These are phyloP conservation scores for Nannoperca obscura DNA, from an alignment of 2,797 vertebrate species.

Conservation along the genomic window DNA sequence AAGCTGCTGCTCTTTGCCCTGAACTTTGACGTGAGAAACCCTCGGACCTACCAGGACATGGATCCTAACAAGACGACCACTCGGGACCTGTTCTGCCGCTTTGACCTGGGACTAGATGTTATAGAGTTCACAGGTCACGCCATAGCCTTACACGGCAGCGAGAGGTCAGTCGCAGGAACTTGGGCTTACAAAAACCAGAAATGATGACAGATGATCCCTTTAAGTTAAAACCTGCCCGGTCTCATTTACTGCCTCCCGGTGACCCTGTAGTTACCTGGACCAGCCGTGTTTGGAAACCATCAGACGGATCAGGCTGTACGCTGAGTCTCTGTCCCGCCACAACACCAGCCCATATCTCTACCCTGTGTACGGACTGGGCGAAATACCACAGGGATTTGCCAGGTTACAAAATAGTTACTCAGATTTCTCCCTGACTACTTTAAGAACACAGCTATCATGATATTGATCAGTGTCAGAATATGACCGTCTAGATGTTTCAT, in stretches of 20 bases:
- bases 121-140: constrained; percentile 85
- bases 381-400: constrained; percentile 85
- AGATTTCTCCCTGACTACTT: neutral
- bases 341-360: constrained; percentile 85
- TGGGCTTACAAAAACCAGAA: neutral
- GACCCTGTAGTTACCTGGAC: constrained; percentile 82
- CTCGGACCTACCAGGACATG: constrained; percentile 81
- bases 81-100: constrained; percentile 83
- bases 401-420: constrained; percentile 69
- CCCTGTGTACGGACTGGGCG: constrained; percentile 84
- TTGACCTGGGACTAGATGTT: constrained; percentile 84
- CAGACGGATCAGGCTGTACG: constrained; percentile 81
- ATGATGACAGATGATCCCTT: neutral
- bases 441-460: neutral
- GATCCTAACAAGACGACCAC: constrained; percentile 79
- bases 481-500: neutral
- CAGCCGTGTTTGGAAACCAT: constrained; percentile 82
- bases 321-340: constrained; percentile 79
- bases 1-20: constrained; percentile 84
- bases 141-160: constrained; percentile 81
- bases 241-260: constrained; percentile 14
- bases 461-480: neutral
- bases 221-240: neutral
- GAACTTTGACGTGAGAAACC: constrained; percentile 81
- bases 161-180: constrained; percentile 77